phyloP scores from a whole-genome alignment of 1,140 invertebrate species.

The Drosophila pectinifera region DNA sequence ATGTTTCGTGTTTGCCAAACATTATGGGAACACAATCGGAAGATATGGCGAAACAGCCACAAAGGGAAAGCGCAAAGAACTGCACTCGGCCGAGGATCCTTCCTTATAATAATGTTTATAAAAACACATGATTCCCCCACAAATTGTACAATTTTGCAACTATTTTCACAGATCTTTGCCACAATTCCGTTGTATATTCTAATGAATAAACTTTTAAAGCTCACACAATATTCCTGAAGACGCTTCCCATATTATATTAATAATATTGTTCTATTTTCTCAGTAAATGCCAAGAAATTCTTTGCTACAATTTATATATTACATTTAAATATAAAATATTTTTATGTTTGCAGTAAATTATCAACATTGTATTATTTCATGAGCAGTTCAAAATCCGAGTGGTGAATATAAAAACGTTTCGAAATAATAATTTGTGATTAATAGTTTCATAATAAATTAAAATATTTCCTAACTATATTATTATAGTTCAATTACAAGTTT shows the following conservation, averaged over 20 bases:
- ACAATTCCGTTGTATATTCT: not conserved
- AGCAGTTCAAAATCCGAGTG: not conserved
- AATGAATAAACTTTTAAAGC: not conserved
- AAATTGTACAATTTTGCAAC: conserved; percentile 1
- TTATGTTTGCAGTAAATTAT: not conserved
- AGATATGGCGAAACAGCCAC: not conserved
- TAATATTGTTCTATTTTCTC: too few relatives aligned
- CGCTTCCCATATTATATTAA: not conserved
- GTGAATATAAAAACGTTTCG: too few relatives aligned
- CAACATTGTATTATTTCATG: not conserved
- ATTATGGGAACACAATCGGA: conserved; percentile 18
- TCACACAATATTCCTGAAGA: too few relatives aligned
- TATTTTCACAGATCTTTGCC: not conserved
- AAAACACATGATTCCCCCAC: not conserved
- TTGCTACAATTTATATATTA: not conserved
- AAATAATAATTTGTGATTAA: too few relatives aligned
- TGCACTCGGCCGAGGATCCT: not conserved
- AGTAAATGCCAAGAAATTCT: too few relatives aligned
- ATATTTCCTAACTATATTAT: too few relatives aligned
- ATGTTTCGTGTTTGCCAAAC: conserved; percentile 40
- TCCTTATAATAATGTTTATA: not conserved
- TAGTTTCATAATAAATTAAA: too few relatives aligned
- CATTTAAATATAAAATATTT: not conserved
- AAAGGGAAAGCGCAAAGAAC: not conserved
- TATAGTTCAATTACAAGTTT: too few relatives aligned